These are phyloP conservation scores for Drosophila formosana DNA, from an alignment of 2,888 invertebrate species.

Conservation along the genomic window DNA sequence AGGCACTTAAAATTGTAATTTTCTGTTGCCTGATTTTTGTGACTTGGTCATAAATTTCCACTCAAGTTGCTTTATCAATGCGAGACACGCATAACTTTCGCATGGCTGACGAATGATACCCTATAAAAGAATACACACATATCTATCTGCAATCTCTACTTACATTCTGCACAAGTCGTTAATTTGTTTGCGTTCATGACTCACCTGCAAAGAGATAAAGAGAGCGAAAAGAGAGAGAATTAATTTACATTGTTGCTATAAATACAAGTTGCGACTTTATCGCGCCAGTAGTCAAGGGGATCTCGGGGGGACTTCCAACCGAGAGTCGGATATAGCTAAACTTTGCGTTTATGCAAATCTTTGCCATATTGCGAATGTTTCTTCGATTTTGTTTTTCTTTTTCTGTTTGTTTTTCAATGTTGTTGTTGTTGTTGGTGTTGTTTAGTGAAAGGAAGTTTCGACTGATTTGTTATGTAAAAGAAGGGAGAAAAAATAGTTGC, in stretches of 20 bases:
- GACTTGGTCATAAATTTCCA: slow-evolving; percentile 66
- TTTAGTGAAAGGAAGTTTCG: slow-evolving; percentile 46
- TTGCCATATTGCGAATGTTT: background rate
- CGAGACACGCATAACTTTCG: slow-evolving; percentile 55
- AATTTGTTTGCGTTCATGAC: slow-evolving; percentile 41
- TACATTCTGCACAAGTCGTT: slow-evolving; percentile 33
- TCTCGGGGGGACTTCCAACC: background rate
- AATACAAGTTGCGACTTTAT: slow-evolving; percentile 12
- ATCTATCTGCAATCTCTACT: slow-evolving; percentile 6
- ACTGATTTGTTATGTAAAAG: slow-evolving; percentile 24
- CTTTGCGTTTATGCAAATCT: slow-evolving; percentile 38
- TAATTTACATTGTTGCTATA: slow-evolving; percentile 36
- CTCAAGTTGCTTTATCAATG: slow-evolving; percentile 64
- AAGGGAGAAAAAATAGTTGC: slow-evolving; percentile 18
- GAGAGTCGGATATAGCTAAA: slow-evolving; percentile 7
- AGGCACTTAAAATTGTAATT: slow-evolving; percentile 66
- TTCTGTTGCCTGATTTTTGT: slow-evolving; percentile 56
- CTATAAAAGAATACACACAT: slow-evolving; percentile 21
- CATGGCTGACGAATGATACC: slow-evolving; percentile 27
- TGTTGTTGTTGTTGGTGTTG: background rate
- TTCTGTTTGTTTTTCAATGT: background rate
- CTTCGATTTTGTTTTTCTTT: slow-evolving; percentile 5
- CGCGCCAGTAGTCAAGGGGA: background rate
- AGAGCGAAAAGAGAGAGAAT: slow-evolving; percentile 18
- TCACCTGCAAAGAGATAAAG: slow-evolving; percentile 70